Conservation (phyloP, 2,797 vertebrate species). For the Poecilia picta region DNA sequence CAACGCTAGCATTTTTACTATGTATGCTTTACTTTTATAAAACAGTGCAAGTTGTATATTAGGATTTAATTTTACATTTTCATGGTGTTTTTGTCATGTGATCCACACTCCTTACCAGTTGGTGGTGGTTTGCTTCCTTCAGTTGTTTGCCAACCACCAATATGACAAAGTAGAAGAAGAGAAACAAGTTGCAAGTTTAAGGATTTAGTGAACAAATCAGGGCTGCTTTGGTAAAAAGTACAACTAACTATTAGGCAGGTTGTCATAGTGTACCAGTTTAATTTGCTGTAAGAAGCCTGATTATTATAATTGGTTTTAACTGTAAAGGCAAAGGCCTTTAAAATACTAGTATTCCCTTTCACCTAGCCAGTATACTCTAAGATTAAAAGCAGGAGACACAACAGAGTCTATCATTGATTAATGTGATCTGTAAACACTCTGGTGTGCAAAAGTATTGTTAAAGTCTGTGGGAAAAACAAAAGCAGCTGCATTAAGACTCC, state of each 20-base stretch:
- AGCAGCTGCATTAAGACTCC: conserved; percentile 29
- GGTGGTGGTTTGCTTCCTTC: neutral
- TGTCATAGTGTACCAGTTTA: neutral
- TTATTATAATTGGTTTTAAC: neutral
- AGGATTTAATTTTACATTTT: neutral
- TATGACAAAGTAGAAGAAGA: too few species aligned
- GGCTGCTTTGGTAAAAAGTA: neutral
- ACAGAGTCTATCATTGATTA: neutral
- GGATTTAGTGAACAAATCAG: neutral
- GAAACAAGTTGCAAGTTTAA: neutral
- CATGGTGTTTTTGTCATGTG: neutral
- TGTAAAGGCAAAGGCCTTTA: neutral
- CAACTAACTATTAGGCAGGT: neutral
- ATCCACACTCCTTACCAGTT: neutral
- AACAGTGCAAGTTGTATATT: neutral
- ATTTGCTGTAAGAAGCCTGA: neutral
- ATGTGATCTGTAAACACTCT: conserved; percentile 26
- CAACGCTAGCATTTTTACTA: too few species aligned
- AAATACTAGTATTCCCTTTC: neutral
- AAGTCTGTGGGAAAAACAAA: conserved; percentile 32
- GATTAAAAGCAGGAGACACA: neutral
- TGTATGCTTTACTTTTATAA: neutral
- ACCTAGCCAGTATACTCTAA: neutral
- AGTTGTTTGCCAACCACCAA: neutral
- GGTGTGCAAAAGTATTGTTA: conserved; percentile 40